Base-by-base conservation (phyloP, 2,888 invertebrate species). In the Eupithecia pulchellata region DNA sequence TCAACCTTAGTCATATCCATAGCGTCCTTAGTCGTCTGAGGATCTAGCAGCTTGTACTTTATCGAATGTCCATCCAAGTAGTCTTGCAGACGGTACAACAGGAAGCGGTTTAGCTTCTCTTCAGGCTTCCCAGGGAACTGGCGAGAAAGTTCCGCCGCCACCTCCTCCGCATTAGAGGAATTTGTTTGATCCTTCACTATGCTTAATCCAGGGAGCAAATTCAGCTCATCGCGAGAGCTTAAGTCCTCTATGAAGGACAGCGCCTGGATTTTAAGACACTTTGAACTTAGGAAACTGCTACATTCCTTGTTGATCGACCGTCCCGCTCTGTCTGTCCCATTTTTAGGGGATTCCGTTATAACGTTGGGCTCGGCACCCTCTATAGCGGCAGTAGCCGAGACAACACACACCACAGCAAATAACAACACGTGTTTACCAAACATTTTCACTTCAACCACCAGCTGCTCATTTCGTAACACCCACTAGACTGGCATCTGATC, bases 71-170 rank as follows among this genome's bases (percentile, higher is more conserved):
- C 96, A 85, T 96, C 96, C 29, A 97, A 89, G 77, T 97, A 97
- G 76, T 95, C 96, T 57, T 96, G 96, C 14, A 97, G 86, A 27
- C 93, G 88, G 76, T 96, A 96, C 68, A 97, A 80, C 25, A 98
- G 92, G 80, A 96, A 97, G 3, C 96, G 96, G 82, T 97, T 97
- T 14, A 98, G 86, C 27, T 97, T 95, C 69, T 96, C 96, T 74
- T 97, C 96, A 0, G 97, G 96, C 83, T 97, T 97, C 62, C 97
- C 96, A 0, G 97, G 97, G 81, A 96, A 97, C 78, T 96, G 96
- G 42, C 97, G 94, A 0, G 97, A 96, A 0, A 97, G 86, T 81
- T 97, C 97, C 73, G 91, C 96, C 73, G 91, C 96, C 66, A 96
- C 95, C 74, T 96, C 95, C 73, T 96, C 96, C 20, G 96, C 93